Evolutionary conservation across 2,797 vertebrate species (phyloP).

Genomic region (Eulemur mongoz): DNA sequence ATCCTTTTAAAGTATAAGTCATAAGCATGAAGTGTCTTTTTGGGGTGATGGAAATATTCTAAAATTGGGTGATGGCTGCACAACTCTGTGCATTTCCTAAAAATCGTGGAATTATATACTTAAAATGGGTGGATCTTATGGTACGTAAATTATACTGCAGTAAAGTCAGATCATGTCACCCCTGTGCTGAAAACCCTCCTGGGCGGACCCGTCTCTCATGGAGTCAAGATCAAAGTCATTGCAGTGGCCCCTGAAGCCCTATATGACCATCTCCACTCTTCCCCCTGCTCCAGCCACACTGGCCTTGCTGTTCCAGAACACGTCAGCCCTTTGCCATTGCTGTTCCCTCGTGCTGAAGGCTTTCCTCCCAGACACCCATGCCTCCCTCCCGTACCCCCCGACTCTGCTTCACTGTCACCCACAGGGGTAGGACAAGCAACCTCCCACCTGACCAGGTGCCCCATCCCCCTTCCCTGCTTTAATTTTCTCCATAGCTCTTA

Average conservation of each 20-base stretch:
- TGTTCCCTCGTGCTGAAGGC: background rate
- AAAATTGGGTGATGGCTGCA: background rate
- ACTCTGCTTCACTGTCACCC: background rate
- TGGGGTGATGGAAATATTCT: background rate
- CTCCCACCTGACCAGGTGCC: background rate
- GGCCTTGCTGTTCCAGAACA: background rate
- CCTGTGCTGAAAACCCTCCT: background rate
- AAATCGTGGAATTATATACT: background rate
- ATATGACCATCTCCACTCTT: rapidly evolving
- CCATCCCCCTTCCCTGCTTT: background rate
- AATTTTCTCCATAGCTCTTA: background rate
- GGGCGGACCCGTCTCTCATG: background rate
- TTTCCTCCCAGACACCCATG: background rate
- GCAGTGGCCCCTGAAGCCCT: background rate
- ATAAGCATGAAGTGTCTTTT: background rate
- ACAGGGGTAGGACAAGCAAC: background rate
- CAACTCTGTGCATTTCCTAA: background rate
- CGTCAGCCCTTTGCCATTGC: background rate
- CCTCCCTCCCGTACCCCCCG: background rate
- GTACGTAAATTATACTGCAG: background rate
- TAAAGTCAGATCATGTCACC: background rate
- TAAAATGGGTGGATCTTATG: background rate
- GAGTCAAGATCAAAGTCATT: background rate
- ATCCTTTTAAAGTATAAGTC: background rate
- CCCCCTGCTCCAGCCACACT: background rate